Percentiles rank a stretch among this genome's conserved stretches.
These are phyloP conservation scores for Thunnus albacares DNA, from an alignment of 2,797 vertebrate species.

Conservation along the genomic window DNA sequence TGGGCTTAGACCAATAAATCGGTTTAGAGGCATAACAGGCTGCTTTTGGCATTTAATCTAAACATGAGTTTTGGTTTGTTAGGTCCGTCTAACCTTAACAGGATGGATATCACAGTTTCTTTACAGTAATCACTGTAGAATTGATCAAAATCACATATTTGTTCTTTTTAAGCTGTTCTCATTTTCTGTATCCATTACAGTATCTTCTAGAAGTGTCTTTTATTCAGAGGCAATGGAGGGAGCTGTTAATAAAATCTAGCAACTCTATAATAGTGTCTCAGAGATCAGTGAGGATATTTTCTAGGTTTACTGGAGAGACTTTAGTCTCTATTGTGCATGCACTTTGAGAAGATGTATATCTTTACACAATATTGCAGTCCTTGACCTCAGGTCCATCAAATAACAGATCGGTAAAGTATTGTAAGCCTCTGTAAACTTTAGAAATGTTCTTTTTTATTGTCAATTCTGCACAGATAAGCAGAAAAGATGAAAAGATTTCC, in stretches of 20 bases:
- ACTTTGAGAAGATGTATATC: neutral
- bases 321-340: too few relatives aligned
- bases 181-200: neutral
- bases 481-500: neutral
- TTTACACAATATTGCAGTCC: neutral
- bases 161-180: neutral
- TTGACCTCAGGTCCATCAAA: neutral
- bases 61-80: constrained; percentile 1
- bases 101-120: neutral
- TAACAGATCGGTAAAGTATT: neutral
- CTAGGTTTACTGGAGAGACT: neutral
- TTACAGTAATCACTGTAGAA: neutral
- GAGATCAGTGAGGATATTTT: neutral
- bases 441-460: neutral
- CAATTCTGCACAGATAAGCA: neutral
- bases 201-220: neutral
- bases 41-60: constrained; percentile 12
- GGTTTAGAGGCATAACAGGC: constrained; percentile 11
- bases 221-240: neutral
- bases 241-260: neutral
- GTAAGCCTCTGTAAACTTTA: neutral
- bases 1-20: constrained; percentile 34
- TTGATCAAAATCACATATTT: neutral
- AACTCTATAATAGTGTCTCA: neutral
- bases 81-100: neutral